These are phyloP conservation scores for Protonemura montana DNA, from an alignment of 2,888 invertebrate species.

Conservation along the genomic window DNA sequence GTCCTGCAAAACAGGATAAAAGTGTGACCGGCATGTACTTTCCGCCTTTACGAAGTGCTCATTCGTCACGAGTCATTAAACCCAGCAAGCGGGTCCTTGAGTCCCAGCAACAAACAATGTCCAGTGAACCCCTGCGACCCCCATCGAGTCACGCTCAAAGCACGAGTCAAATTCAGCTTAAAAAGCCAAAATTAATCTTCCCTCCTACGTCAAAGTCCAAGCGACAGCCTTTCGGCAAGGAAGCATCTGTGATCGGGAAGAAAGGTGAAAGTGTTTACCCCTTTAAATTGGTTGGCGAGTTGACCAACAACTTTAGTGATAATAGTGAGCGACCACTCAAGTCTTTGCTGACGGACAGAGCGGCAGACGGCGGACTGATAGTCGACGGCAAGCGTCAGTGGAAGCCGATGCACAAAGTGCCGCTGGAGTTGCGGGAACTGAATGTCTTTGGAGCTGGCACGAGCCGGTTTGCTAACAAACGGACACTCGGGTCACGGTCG, in stretches of 20 bases:
- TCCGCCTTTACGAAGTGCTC: conserved; percentile 80
- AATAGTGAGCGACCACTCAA: background rate
- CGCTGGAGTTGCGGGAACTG: conserved; percentile 47
- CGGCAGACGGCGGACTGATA: conserved; percentile 37
- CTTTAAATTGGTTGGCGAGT: background rate
- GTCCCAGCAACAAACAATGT: conserved; percentile 62
- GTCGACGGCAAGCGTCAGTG: conserved; percentile 48
- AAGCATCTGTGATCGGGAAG: background rate
- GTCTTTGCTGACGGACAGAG: background rate
- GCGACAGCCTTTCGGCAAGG: background rate
- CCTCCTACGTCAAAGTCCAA: background rate
- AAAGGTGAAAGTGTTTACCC: conserved; percentile 8
- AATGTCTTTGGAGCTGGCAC: conserved; percentile 49
- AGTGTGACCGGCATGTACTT: conserved; percentile 67
- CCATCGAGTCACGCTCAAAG: background rate
- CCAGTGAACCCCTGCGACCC: background rate
- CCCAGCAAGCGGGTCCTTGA: conserved; percentile 86
- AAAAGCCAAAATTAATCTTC: conserved; percentile 45
- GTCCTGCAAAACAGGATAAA: conserved; percentile 53
- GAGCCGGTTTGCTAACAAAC: conserved; percentile 43
- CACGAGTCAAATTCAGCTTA: conserved; percentile 40
- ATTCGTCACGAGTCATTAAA: conserved; percentile 86
- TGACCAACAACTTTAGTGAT: conserved; percentile 16
- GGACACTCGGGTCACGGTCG: conserved; percentile 42
- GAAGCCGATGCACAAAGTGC: conserved; percentile 49